A percentile compares a stretch with the other conserved stretches of the same genome.
These are phyloP conservation scores for Mesoclemmys tuberculata DNA, from an alignment of 2,113 vertebrate species.

Conservation along the genomic window DNA sequence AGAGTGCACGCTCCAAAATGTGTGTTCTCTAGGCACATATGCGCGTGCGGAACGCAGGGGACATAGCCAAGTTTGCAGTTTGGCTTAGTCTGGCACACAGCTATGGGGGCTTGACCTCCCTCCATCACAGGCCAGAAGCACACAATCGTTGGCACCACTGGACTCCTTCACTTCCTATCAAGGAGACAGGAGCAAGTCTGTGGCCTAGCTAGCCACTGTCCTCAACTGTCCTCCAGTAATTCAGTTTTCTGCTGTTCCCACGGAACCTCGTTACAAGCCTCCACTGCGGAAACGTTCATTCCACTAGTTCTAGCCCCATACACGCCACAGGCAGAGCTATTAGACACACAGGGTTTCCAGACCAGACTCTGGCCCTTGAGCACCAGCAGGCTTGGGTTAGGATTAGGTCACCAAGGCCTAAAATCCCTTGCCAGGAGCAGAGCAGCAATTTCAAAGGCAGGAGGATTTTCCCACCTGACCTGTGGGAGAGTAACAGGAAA, in stretches of 20 bases:
- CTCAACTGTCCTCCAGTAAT: background rate
- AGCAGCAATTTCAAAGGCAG: too few relatives aligned
- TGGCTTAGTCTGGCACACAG: background rate
- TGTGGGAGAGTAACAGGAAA: background rate
- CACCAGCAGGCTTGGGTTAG: background rate
- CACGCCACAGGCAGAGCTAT: background rate
- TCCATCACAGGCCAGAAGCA: background rate
- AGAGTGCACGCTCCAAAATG: background rate
- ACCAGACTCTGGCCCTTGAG: background rate
- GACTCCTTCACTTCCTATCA: too few relatives aligned
- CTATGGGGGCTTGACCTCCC: background rate
- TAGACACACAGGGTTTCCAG: background rate
- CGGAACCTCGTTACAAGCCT: accelerated
- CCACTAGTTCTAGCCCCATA: background rate
- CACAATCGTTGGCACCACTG: too few relatives aligned
- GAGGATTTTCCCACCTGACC: too few relatives aligned
- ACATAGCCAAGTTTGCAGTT: background rate
- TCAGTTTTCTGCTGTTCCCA: background rate
- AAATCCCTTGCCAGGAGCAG: background rate
- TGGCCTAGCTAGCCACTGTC: background rate
- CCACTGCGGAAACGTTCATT: background rate
- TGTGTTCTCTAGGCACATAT: background rate
- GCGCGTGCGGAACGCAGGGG: background rate
- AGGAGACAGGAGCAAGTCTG: background rate
- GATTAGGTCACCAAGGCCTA: background rate